A percentile compares a stretch with the other conserved stretches of the same genome.
phyloP scores from a whole-genome alignment of 2,113 vertebrate genomes.

The Indicator maculatus region DNA sequence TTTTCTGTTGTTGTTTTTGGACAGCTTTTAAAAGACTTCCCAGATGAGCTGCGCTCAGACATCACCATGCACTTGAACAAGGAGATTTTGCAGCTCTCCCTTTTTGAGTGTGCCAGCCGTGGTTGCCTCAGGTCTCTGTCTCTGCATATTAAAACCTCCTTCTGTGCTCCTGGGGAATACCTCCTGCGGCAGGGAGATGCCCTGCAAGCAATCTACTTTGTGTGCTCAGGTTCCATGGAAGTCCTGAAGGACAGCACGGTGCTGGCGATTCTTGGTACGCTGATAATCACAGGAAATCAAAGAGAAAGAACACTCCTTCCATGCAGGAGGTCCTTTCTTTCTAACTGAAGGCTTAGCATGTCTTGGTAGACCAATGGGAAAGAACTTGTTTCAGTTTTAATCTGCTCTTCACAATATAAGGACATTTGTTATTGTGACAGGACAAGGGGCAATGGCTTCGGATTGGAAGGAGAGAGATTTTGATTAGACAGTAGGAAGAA shows the following conservation, averaged over 20 bases:
- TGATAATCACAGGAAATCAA: not conserved
- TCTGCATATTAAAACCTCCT: constrained; percentile 96
- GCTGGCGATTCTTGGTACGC: constrained; percentile 95
- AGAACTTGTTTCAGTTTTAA: not conserved
- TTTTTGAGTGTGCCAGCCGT: constrained; percentile 93
- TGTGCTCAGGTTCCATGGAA: constrained; percentile 99
- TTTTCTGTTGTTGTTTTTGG: not conserved
- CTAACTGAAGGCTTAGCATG: not conserved
- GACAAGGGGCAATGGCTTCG: no score
- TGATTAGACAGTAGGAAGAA: no score
- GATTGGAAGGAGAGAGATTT: no score
- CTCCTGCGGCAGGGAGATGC: constrained; percentile 97
- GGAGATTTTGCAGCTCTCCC: constrained; percentile 95
- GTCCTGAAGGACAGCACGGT: constrained; percentile 96
- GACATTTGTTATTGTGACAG: no score
- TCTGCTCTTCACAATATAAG: not conserved
- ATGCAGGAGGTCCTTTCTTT: not conserved
- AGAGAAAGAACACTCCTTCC: not conserved
- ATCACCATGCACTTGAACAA: constrained; percentile 99
- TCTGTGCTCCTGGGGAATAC: constrained; percentile 96
- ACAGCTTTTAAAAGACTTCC: constrained; percentile 97
- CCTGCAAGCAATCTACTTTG: constrained; percentile 96
- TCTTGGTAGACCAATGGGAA: not conserved
- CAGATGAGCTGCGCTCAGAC: constrained; percentile 95
- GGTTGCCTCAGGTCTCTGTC: constrained; percentile 97